Base-by-base conservation (phyloP, 2,113 vertebrate species). In the Hemiprocne comata region DNA sequence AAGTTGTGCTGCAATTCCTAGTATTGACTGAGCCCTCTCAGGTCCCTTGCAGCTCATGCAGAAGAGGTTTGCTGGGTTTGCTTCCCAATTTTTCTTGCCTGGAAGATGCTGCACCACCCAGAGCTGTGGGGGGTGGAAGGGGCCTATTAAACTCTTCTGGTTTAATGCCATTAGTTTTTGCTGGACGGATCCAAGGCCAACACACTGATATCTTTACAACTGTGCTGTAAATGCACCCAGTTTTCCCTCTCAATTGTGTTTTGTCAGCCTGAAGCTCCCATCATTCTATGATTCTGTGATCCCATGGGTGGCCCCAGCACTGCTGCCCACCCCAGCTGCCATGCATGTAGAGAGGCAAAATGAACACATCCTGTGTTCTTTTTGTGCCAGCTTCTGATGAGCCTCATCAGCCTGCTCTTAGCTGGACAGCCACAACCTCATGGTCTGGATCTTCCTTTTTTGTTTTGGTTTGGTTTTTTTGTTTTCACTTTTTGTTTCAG, bases 291-390 rank as follows among this genome's bases (percentile, higher is more conserved):
- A n/a, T n/a, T n/a, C n/a, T n/a, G n/a, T n/a, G n/a, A n/a, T 48
- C 44, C 76, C 5, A 0, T 1, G 8, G 8, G 58, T 72, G 33
- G 28, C 66, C 57, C 42, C 75, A 85, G 57, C 36, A n/a, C 50
- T 51, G 61, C 65, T 92, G 89, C 65, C 46, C 57, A 46, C 36
- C 61, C 55, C 0, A 1, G 34, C 17, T 85, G 55, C 78, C 54
- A 42, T 10, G 46, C 26, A 7, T 4, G 13, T 4, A 25, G 3
- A 48, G 34, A 18, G 18, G 7, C n/a, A 77, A 77, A 83, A 42
- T 4, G 11, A 61, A 34, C 4, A 2, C 18, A 0, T 1, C 4
- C 31, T 0, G 0, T 34, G 8, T 24, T n/a, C 15, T n/a, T 72
- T 34, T 33, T 40, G 53, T 75, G 55, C 46, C 72, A 74, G 46